A percentile compares a stretch with the other conserved stretches of the same genome.
Conservation (phyloP, 1,140 invertebrate species). For the Neodiprion pinetum region DNA sequence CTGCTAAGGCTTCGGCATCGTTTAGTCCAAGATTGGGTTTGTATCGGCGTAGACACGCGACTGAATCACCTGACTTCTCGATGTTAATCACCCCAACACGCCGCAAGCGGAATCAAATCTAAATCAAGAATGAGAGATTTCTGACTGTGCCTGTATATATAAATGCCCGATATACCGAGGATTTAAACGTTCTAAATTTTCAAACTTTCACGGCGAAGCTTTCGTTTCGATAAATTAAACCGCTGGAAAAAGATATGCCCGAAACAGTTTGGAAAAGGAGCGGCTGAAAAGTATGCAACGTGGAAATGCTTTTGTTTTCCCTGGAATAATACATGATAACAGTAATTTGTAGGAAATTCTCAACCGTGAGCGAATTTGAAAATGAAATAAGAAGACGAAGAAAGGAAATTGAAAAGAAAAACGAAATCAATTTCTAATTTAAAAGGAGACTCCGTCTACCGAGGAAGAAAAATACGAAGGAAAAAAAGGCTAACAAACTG, state of each 20-base stretch:
- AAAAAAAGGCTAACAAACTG: background rate
- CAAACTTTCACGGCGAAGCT: background rate
- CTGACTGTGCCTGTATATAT: background rate
- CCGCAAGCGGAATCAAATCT: background rate
- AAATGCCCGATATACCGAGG: too few species aligned
- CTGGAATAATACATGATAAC: too few species aligned
- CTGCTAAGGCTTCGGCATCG: background rate
- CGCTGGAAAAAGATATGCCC: background rate
- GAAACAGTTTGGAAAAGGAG: background rate
- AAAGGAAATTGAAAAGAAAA: background rate
- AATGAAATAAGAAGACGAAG: background rate
- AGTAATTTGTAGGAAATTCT: too few species aligned
- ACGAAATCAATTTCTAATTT: background rate
- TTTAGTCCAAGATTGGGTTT: slow-evolving; percentile 2
- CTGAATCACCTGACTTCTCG: slow-evolving; percentile 1
- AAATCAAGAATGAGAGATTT: background rate
- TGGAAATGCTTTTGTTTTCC: too few species aligned
- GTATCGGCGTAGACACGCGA: slow-evolving; percentile 4
- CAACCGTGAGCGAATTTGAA: background rate
- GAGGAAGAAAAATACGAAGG: background rate
- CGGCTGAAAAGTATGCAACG: background rate
- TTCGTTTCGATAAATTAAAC: too few species aligned
- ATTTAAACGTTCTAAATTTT: background rate
- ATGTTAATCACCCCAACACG: background rate
- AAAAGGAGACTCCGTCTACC: background rate